Evolutionary conservation across 2,888 invertebrate genomes (phyloP).

Genomic region (Scaptomyza tumidula): DNA sequence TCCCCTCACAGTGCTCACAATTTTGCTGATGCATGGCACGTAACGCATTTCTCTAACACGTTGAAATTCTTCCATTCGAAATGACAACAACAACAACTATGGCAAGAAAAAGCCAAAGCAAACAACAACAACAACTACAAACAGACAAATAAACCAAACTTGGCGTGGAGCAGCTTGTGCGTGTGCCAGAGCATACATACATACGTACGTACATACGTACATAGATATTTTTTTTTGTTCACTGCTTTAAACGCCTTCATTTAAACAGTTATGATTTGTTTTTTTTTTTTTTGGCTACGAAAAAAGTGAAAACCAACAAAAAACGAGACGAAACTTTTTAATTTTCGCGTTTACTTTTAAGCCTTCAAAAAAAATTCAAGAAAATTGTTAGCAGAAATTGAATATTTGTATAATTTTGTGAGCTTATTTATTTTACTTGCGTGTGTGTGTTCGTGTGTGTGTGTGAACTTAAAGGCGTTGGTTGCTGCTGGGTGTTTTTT

Average conservation of each 20-base stretch:
- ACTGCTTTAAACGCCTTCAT: constrained; percentile 16
- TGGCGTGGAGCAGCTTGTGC: constrained; percentile 60
- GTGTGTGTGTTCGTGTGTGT: background rate
- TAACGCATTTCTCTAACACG: constrained; percentile 73
- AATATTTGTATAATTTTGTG: constrained; percentile 26
- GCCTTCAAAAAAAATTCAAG: constrained; percentile 36
- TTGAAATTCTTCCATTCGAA: constrained; percentile 50
- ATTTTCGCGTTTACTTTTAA: constrained; percentile 23
- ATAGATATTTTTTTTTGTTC: constrained; percentile 4
- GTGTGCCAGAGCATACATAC: constrained; percentile 39
- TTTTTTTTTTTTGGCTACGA: constrained; percentile 55
- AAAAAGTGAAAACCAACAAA: constrained; percentile 68
- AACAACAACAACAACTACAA: constrained; percentile 26
- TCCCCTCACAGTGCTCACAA: background rate
- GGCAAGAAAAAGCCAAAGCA: constrained; percentile 31
- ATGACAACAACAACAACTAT: constrained; percentile 26
- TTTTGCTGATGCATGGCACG: constrained; percentile 65
- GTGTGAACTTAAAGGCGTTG: constrained; percentile 13
- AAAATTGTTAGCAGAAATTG: constrained; percentile 64
- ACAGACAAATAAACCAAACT: constrained; percentile 62
- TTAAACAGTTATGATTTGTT: constrained; percentile 15
- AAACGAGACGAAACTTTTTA: constrained; percentile 55
- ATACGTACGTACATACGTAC: background rate
- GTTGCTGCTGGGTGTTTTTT: constrained; percentile 5
- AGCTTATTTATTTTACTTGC: background rate